These are phyloP conservation scores for Sturnus vulgaris DNA, from an alignment of 2,113 vertebrate genomes.

Conservation along the genomic window DNA sequence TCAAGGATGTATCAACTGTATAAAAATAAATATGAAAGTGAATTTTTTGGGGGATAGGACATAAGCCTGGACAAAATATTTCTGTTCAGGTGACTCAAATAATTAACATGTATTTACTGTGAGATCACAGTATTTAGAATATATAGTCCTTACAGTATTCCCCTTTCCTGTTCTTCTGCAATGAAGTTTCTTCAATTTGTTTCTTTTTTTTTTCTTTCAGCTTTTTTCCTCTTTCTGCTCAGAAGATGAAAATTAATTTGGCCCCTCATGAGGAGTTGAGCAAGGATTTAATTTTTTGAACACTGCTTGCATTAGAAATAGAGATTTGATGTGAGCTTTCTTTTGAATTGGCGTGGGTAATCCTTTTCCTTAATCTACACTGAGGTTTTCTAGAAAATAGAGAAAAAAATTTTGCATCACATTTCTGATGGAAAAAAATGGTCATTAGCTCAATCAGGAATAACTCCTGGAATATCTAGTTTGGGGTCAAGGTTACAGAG, in stretches of 20 bases:
- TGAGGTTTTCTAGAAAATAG: background rate
- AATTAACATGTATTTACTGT: background rate
- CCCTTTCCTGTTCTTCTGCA: background rate
- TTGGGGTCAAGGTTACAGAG: background rate
- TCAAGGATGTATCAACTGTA: background rate
- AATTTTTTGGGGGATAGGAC: background rate
- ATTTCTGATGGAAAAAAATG: background rate
- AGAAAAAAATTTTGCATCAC: background rate
- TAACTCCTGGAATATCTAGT: background rate
- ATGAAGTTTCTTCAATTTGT: background rate
- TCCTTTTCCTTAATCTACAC: background rate
- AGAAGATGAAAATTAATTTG: background rate
- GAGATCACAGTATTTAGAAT: background rate
- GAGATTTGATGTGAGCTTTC: background rate
- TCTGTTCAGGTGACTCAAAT: background rate
- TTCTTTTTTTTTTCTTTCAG: background rate
- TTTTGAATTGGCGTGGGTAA: background rate
- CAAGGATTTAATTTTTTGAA: background rate
- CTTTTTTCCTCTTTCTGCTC: background rate
- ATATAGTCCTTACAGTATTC: background rate
- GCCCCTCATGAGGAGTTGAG: background rate
- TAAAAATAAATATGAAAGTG: background rate
- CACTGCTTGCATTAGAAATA: background rate
- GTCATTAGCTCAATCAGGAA: background rate
- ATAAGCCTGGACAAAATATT: background rate